Evolutionary conservation across 2,888 invertebrate genomes (phyloP), one percentile per base, ranked within the genome.

Genomic region (Abrostola triplasia): DNA sequence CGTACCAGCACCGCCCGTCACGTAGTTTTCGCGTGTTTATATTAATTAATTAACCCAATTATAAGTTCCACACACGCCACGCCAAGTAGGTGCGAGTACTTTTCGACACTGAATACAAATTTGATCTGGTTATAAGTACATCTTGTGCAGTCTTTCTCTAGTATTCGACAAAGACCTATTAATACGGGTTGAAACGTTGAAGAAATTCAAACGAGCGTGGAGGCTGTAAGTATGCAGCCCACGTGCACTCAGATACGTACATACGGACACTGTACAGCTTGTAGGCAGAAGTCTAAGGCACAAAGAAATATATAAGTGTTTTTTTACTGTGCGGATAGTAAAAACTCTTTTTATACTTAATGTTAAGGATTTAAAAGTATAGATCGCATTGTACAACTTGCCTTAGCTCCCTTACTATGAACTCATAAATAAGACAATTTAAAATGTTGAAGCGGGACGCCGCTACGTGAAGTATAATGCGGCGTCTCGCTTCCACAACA

Each of bases 191-290:
- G 84, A 82, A 81, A 84, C 81, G 84, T 72, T 76, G 80, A 79
- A 77, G 80, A 88, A 87, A 88, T 87, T 83, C 80, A 84, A 87
- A 88, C 83, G 84, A 86, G 82, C 77, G 64, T 65, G 69, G 67
- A 72, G 74, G 73, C 70, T 79, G 78, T 84, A 77, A 76, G 84
- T 79, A 85, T 81, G 84, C 84, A 77, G 74, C 79, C 84, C 85
- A 88, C 87, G 87, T 87, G 84, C 77, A 77, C 52, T 73, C 47
- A 35, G 59, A 64, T 75, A 62, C 73, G 62, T 76, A 76, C 73
- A 75, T 65, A 64, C 70, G 24, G 49, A 38, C 69, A 62, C 41
- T 57, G n/a, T 24, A 11, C 13, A 59, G 24, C n/a, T 24, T 2
- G 10, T 47, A 38, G 8, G 5, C 67, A 71, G 77, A 59, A 79